Conservation (phyloP, 2,113 vertebrate species). For the Siniperca knerii region DNA sequence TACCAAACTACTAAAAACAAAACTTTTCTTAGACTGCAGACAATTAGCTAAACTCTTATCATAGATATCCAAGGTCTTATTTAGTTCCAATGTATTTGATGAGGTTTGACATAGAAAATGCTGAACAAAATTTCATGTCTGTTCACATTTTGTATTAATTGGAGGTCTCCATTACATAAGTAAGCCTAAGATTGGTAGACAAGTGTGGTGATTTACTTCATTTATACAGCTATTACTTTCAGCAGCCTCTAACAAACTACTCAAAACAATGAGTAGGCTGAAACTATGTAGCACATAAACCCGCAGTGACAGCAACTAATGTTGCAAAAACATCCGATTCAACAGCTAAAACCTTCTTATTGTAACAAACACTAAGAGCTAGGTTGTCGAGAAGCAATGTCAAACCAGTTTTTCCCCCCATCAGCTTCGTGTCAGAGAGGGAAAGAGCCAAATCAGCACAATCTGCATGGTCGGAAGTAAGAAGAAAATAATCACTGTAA, state of each 20-base stretch:
- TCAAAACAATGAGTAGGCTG: slow-evolving; percentile 20
- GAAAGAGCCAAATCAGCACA: slow-evolving; percentile 44
- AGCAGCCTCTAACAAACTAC: not conserved
- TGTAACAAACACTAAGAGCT: not conserved
- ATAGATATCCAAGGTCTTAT: not conserved
- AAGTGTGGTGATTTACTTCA: slow-evolving; percentile 3
- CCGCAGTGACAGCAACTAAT: slow-evolving; percentile 1
- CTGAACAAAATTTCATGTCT: not conserved
- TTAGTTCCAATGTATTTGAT: not conserved
- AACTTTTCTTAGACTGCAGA: not conserved
- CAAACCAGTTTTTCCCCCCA: slow-evolving; percentile 18
- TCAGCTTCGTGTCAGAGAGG: slow-evolving; percentile 19
- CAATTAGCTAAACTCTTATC: not conserved
- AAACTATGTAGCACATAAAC: slow-evolving; percentile 27
- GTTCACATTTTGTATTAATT: not conserved
- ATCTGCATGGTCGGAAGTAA: slow-evolving; percentile 28
- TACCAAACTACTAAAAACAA: not conserved
- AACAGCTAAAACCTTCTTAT: not conserved
- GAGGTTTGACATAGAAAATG: not conserved
- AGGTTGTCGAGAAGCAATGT: slow-evolving; percentile 25
- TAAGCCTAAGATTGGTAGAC: not conserved
- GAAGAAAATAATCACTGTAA: slow-evolving; percentile 36
- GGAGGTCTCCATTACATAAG: not conserved
- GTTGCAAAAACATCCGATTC: slow-evolving; percentile 26
- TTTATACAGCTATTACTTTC: slow-evolving; percentile 6